A percentile compares a stretch with the other conserved stretches of the same genome.
Evolutionary conservation across 1,140 invertebrate genomes (phyloP).

Genomic region (Bombus haemorrhoidalis): DNA sequence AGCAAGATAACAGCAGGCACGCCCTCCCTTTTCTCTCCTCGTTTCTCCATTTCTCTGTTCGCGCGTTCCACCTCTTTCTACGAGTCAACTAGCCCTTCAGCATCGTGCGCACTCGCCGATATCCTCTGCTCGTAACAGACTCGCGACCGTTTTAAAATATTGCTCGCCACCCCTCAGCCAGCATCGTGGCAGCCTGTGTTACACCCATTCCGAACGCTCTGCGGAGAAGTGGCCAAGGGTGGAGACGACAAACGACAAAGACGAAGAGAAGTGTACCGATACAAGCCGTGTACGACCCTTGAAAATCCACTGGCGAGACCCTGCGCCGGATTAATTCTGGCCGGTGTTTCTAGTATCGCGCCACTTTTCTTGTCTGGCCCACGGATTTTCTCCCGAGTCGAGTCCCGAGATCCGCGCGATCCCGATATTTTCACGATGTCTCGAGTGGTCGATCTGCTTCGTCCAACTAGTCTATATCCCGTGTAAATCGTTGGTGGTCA

Average conservation of each 20-base stretch:
- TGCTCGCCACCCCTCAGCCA: conserved; percentile 68
- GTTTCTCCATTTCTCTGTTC: conserved; percentile 32
- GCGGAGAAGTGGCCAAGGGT: conserved; percentile 26
- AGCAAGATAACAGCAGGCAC: conserved; percentile 79
- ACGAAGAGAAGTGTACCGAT: conserved; percentile 30
- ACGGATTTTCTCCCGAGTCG: conserved; percentile 47
- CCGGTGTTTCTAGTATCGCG: conserved; percentile 4
- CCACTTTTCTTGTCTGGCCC: conserved; percentile 41
- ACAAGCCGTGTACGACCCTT: conserved; percentile 30
- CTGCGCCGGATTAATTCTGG: conserved; percentile 40
- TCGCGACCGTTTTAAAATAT: conserved; percentile 78
- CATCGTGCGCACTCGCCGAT: conserved; percentile 58
- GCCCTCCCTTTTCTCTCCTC: conserved; percentile 69
- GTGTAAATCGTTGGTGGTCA: neutral
- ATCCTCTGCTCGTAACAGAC: conserved; percentile 76
- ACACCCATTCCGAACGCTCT: conserved; percentile 58
- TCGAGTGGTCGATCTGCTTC: neutral
- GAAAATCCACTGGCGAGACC: conserved; percentile 51
- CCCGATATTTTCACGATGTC: conserved; percentile 31
- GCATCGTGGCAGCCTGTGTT: conserved; percentile 55
- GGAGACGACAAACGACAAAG: conserved; percentile 33
- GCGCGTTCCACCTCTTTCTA: conserved; percentile 50
- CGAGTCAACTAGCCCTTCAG: conserved; percentile 51
- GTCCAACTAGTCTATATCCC: neutral
- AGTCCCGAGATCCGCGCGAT: neutral